Percentiles rank a stretch among this genome's conserved stretches.
Evolutionary conservation across 1,140 invertebrate genomes (phyloP).

Genomic region (Campoletis sonorensis): DNA sequence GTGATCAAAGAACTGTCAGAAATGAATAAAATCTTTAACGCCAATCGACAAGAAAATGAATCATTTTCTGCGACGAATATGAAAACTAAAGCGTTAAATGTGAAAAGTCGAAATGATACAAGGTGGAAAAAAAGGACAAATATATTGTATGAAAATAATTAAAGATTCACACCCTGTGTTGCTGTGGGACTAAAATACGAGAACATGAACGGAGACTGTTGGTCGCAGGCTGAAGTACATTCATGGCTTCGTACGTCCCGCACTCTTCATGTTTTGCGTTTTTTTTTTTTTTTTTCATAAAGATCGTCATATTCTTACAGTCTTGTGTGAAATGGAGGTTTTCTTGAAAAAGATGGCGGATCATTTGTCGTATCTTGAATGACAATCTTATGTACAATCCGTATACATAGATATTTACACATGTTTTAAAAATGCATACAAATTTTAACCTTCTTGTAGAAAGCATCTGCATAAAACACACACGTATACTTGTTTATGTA

Average conservation of each 20-base stretch:
- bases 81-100: too few species aligned
- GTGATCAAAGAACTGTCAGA: too few species aligned
- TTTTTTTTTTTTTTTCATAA: background rate
- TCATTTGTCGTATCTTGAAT: conserved; percentile 10
- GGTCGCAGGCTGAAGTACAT: background rate
- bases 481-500: background rate
- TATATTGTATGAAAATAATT: too few species aligned
- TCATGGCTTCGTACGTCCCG: background rate
- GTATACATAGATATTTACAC: background rate
- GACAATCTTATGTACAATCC: conserved; percentile 1
- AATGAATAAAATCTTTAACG: too few species aligned
- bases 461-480: background rate
- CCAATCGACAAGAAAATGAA: too few species aligned
- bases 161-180: background rate
- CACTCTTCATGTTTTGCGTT: background rate
- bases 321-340: background rate
- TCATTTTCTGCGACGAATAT: too few species aligned
- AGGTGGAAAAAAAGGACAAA: too few species aligned
- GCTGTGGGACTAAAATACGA: background rate
- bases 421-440: background rate
- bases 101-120: too few species aligned
- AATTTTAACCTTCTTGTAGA: background rate
- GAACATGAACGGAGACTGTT: background rate
- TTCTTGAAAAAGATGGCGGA: conserved; percentile 1
- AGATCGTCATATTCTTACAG: background rate